These are phyloP conservation scores for Aporophyla lueneburgensis DNA, from an alignment of 2,888 invertebrate species.

Conservation along the genomic window DNA sequence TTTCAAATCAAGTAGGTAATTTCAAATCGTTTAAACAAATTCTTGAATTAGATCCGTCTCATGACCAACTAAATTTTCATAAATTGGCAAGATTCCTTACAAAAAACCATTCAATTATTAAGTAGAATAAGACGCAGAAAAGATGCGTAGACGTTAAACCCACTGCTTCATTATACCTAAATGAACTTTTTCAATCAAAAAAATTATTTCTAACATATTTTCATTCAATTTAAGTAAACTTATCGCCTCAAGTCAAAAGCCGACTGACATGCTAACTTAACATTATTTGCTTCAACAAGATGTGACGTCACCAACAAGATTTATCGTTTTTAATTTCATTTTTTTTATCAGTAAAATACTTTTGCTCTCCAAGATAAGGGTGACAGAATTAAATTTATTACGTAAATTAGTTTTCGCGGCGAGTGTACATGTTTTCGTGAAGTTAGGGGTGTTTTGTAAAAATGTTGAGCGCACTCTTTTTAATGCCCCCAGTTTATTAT, in stretches of 20 bases:
- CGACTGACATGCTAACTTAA: slow-evolving; percentile 53
- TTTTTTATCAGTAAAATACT: slow-evolving; percentile 60
- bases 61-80: neutral
- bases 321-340: slow-evolving; percentile 69
- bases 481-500: neutral
- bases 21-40: neutral
- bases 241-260: slow-evolving; percentile 31
- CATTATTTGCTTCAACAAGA: slow-evolving; percentile 63
- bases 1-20: neutral
- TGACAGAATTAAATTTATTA: slow-evolving; percentile 66
- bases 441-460: slow-evolving; percentile 26
- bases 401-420: slow-evolving; percentile 61
- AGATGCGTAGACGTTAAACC: neutral
- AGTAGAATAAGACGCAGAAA: neutral
- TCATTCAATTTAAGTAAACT: slow-evolving; percentile 33
- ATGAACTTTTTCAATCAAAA: neutral
- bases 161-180: neutral
- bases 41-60: neutral
- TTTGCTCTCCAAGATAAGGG: slow-evolving; percentile 56
- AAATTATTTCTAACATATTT: neutral
- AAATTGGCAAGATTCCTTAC: neutral
- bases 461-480: slow-evolving; percentile 29
- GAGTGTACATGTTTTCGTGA: slow-evolving; percentile 55
- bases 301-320: slow-evolving; percentile 62
- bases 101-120: neutral